Percentiles rank a stretch among this genome's conserved stretches.
These are phyloP conservation scores for Ectobius pallidus DNA, from an alignment of 2,888 invertebrate genomes.

Conservation along the genomic window DNA sequence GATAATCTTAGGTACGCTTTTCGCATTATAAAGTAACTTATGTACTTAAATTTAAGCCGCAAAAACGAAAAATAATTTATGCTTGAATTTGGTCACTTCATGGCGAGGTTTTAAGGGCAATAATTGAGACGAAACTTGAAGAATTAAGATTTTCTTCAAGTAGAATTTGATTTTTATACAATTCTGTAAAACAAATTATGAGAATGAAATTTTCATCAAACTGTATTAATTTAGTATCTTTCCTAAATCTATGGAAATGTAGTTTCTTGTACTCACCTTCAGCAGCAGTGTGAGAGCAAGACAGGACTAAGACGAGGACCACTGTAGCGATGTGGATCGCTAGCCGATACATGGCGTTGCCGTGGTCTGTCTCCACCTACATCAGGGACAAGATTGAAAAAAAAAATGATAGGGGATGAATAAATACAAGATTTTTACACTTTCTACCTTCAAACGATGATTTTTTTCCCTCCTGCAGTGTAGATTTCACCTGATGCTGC, in stretches of 20 bases:
- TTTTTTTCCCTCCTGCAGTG: neutral
- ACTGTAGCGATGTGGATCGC: neutral
- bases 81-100: too few species aligned
- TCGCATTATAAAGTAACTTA: too few species aligned
- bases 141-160: neutral
- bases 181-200: neutral
- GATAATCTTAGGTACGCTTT: too few species aligned
- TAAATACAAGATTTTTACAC: neutral
- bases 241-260: too few species aligned
- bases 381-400: conserved; percentile 16
- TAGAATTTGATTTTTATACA: neutral
- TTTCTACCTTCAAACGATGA: conserved; percentile 16
- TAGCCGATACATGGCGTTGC: conserved; percentile 8
- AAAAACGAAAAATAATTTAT: too few species aligned
- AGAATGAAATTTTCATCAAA: too few species aligned
- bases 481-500: conserved; percentile 10
- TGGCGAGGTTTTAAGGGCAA: too few species aligned
- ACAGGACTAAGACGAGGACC: conserved; percentile 15
- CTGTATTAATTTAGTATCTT: too few species aligned
- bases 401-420: neutral
- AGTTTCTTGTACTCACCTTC: conserved; percentile 16
- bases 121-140: too few species aligned
- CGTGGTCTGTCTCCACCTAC: conserved; percentile 1
- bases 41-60: too few species aligned
- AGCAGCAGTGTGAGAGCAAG: neutral